Base-by-base conservation (phyloP, 2,113 vertebrate genomes). In the Salminus brasiliensis region DNA sequence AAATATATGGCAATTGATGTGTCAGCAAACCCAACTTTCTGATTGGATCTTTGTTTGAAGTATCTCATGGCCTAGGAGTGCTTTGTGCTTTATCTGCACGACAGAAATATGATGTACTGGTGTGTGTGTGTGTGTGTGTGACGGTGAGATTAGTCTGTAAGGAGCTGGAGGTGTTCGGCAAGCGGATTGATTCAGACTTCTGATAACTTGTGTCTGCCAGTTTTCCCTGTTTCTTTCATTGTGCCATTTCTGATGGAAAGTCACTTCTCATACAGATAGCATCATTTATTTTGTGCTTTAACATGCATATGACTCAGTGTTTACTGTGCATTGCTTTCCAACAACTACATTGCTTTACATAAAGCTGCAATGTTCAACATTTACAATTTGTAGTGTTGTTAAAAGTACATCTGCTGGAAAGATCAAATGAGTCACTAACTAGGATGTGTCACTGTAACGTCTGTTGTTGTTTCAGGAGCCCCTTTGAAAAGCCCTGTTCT, bases 1-100 rank as follows among this genome's bases (percentile, higher is more conserved):
- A 30, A 43, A 66, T 72, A 65, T 7, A 32, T 72, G 55, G 62
- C 52, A 80, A 67, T 59, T 72, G 43, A 52, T 81, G 49, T 75
- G 53, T 81, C 39, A 36, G 16, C 43, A 5, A 62, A 53, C 65
- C 15, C 36, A 18, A 67, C n/a, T 74, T 53, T 52, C 45, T 59
- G 60, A 72, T 47, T 59, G 72, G 63, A 81, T 52, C 65, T 68
- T 15, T 4, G 55, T 60, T 18, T 60, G 53, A 74, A 43, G 71
- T 39, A 10, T 73, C 49, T 43, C 5, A 27, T 45, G 16, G 72
- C 60, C 55, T 29, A 63, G 34, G 36, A 60, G 72, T 16, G 47
- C 72, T 60, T 21, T 62, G 55, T 74, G 41, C 25, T 74, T 74
- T 63, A 30, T 62, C 55, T 39, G 62, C 62, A 18, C 34, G 18